Evolutionary conservation across 1,140 invertebrate species (phyloP).

Genomic region (Leptoteleia sp.): DNA sequence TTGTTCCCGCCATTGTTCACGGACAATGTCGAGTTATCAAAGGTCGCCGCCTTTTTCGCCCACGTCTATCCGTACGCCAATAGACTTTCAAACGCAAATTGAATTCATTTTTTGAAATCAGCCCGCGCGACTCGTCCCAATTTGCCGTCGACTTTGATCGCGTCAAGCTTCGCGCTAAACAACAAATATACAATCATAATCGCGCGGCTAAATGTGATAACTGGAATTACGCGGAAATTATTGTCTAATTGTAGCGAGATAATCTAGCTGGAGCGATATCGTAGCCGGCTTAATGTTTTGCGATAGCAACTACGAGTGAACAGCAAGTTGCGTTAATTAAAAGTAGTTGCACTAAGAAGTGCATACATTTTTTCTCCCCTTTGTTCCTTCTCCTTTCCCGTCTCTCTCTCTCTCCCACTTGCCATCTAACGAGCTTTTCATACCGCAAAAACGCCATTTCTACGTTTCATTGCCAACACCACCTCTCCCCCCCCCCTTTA

Average conservation of each 20-base stretch:
- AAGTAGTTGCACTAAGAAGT: slow-evolving; percentile 10
- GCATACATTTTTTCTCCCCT: background rate
- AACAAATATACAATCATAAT: slow-evolving; percentile 34
- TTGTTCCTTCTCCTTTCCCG: background rate
- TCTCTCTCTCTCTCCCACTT: background rate
- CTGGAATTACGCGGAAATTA: slow-evolving; percentile 30
- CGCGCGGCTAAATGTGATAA: slow-evolving; percentile 36
- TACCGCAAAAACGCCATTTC: background rate
- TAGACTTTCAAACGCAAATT: no score
- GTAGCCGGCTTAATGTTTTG: slow-evolving; percentile 29
- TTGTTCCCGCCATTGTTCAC: no score
- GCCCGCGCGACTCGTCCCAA: no score
- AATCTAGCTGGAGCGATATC: slow-evolving; percentile 34
- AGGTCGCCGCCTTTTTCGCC: no score
- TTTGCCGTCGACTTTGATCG: slow-evolving; percentile 14
- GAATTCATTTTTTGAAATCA: no score
- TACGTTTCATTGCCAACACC: no score
- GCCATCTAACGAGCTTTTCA: background rate
- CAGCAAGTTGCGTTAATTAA: slow-evolving; percentile 31
- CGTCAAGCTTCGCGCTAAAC: no score
- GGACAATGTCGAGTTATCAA: no score
- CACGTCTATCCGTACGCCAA: no score
- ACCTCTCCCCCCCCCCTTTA: no score
- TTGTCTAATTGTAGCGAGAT: slow-evolving; percentile 36
- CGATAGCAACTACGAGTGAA: slow-evolving; percentile 24